These are phyloP conservation scores for Drosophila meridiana DNA, from an alignment of 2,888 invertebrate genomes.

Conservation along the genomic window DNA sequence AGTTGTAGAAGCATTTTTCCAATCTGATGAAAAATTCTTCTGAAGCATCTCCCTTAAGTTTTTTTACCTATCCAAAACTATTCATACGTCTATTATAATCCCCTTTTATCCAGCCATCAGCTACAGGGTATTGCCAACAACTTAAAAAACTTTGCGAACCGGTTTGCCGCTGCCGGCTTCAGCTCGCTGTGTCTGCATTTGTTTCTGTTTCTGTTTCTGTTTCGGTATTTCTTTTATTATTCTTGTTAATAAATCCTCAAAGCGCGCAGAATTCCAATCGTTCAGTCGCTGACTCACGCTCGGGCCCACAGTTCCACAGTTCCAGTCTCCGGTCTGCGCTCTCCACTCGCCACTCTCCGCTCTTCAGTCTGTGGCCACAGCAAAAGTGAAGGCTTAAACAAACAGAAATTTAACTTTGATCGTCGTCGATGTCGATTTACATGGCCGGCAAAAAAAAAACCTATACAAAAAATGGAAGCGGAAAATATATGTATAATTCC, in stretches of 20 bases:
- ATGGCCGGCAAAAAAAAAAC: conserved; percentile 56
- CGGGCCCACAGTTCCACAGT: conserved; percentile 41
- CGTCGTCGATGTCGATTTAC: conserved; percentile 60
- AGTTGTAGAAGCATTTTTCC: too few relatives aligned
- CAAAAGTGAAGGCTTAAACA: conserved; percentile 75
- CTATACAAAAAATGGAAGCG: conserved; percentile 34
- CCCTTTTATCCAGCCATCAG: neutral
- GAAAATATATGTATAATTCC: conserved; percentile 44
- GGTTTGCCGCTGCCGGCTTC: conserved; percentile 50
- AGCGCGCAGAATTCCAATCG: conserved; percentile 80
- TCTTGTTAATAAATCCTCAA: conserved; percentile 82
- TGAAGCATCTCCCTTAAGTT: too few relatives aligned
- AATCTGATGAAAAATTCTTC: too few relatives aligned
- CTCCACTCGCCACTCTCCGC: conserved; percentile 12
- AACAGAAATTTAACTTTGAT: conserved; percentile 61
- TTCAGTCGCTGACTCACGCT: conserved; percentile 65
- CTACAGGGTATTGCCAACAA: conserved; percentile 41
- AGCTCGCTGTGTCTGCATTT: conserved; percentile 39
- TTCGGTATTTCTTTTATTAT: conserved; percentile 65
- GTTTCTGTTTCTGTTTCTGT: conserved; percentile 51
- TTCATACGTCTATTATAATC: conserved; percentile 1
- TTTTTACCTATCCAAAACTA: too few relatives aligned
- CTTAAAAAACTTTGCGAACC: conserved; percentile 45
- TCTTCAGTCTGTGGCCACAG: conserved; percentile 21
- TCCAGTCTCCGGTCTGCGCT: conserved; percentile 33